phyloP scores from a whole-genome alignment of 1,140 invertebrate genomes.

The Danaus melanippus region DNA sequence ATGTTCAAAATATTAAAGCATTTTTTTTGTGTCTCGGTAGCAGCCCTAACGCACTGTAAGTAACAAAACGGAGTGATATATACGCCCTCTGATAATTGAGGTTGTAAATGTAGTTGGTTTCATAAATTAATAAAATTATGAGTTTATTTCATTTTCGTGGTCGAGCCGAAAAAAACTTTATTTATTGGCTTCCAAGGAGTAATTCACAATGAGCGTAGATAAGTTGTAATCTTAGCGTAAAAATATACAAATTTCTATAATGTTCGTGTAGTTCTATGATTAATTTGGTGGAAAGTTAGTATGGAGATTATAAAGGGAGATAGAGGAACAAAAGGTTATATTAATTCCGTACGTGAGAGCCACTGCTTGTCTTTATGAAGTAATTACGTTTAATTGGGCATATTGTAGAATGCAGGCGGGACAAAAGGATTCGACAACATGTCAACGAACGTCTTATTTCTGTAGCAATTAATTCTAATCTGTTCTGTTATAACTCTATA shows the following conservation, averaged over 20 bases:
- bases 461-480: too few species aligned
- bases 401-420: slow-evolving; percentile 36
- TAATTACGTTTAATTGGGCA: slow-evolving; percentile 36
- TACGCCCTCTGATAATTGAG: slow-evolving; percentile 18
- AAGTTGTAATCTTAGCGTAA: too few species aligned
- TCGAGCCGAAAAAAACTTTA: neutral
- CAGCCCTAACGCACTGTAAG: too few species aligned
- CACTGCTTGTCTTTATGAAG: slow-evolving; percentile 20
- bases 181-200: too few species aligned
- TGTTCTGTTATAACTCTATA: too few species aligned
- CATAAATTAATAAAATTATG: slow-evolving; percentile 17
- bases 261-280: too few species aligned
- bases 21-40: too few species aligned
- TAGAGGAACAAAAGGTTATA: slow-evolving; percentile 15
- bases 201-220: too few species aligned
- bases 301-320: too few species aligned
- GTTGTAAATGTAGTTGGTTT: slow-evolving; percentile 11
- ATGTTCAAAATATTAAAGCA: too few species aligned
- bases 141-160: slow-evolving; percentile 10
- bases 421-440: slow-evolving; percentile 27
- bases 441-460: slow-evolving; percentile 6
- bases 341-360: slow-evolving; percentile 7
- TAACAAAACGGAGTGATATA: slow-evolving; percentile 9
- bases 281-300: too few species aligned
- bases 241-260: too few species aligned